Evolutionary conservation across 2,888 invertebrate species (phyloP).

Genomic region (Toxonevra muliebris): DNA sequence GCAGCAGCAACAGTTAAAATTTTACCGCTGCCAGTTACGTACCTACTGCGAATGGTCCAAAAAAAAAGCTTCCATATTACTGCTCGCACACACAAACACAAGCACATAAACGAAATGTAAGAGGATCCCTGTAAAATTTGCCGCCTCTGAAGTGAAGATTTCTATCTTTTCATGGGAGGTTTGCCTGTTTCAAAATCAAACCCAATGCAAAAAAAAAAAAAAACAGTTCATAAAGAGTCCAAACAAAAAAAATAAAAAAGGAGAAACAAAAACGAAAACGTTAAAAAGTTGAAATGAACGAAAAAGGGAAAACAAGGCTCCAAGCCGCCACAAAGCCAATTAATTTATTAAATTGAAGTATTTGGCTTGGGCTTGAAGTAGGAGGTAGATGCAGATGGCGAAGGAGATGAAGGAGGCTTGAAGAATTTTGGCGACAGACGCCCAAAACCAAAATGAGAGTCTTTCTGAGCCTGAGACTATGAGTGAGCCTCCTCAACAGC

Average conservation of each 20-base stretch:
- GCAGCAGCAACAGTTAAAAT: neutral
- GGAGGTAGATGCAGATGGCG: neutral
- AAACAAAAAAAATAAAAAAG: slow-evolving; percentile 32
- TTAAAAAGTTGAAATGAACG: slow-evolving; percentile 1
- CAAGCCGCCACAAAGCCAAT: slow-evolving; percentile 59
- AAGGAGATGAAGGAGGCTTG: neutral
- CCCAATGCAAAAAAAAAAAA: slow-evolving; percentile 33
- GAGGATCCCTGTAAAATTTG: slow-evolving; percentile 50
- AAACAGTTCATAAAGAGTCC: slow-evolving; percentile 23
- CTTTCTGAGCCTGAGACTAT: neutral
- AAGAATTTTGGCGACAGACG: slow-evolving; percentile 57
- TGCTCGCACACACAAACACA: slow-evolving; percentile 1
- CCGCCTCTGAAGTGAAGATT: slow-evolving; percentile 52
- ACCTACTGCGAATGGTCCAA: neutral
- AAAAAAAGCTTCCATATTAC: slow-evolving; percentile 7
- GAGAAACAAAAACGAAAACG: slow-evolving; percentile 13
- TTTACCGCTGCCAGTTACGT: too few relatives aligned
- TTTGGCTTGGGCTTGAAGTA: slow-evolving; percentile 38
- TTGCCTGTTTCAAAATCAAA: slow-evolving; percentile 52
- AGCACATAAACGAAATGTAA: slow-evolving; percentile 39
- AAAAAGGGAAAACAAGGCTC: slow-evolving; percentile 38
- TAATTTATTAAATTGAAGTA: slow-evolving; percentile 65
- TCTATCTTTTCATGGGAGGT: slow-evolving; percentile 60
- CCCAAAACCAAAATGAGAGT: slow-evolving; percentile 47
- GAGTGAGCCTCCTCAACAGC: too few relatives aligned